These are phyloP conservation scores for Bos javanicus DNA, from an alignment of 2,113 vertebrate species.

Conservation along the genomic window DNA sequence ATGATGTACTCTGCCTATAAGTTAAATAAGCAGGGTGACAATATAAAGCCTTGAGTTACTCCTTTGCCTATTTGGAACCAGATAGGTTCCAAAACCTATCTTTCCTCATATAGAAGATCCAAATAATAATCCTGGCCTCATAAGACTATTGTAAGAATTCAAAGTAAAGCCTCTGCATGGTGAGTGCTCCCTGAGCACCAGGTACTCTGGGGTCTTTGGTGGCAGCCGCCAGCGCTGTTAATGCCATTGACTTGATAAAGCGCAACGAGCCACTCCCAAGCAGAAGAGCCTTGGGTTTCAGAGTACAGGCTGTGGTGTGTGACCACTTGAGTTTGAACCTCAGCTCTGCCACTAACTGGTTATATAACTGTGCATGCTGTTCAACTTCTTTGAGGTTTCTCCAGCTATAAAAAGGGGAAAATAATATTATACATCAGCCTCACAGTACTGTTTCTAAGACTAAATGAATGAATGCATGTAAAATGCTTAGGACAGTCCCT, in stretches of 20 bases:
- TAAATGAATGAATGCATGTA: too few relatives aligned
- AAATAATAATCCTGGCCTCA: neutral
- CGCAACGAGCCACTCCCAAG: rapidly evolving
- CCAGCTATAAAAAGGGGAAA: neutral
- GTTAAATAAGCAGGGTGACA: neutral
- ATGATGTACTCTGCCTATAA: neutral
- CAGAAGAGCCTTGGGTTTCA: rapidly evolving
- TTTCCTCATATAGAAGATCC: neutral
- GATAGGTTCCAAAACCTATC: neutral
- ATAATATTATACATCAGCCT: neutral
- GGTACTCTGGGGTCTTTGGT: rapidly evolving
- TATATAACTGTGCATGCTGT: rapidly evolving
- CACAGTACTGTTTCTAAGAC: neutral
- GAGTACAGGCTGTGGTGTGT: rapidly evolving
- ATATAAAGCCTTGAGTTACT: neutral
- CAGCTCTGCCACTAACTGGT: neutral
- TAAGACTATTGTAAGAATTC: too few relatives aligned
- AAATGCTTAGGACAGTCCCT: neutral
- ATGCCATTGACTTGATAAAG: neutral
- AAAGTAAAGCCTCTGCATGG: neutral
- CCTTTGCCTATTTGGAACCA: neutral
- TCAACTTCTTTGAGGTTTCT: neutral
- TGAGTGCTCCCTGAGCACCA: rapidly evolving
- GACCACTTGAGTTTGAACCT: neutral
- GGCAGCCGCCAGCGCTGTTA: rapidly evolving